These are phyloP conservation scores for Aphelinus atriplicis DNA, from an alignment of 1,140 invertebrate genomes.

Conservation along the genomic window DNA sequence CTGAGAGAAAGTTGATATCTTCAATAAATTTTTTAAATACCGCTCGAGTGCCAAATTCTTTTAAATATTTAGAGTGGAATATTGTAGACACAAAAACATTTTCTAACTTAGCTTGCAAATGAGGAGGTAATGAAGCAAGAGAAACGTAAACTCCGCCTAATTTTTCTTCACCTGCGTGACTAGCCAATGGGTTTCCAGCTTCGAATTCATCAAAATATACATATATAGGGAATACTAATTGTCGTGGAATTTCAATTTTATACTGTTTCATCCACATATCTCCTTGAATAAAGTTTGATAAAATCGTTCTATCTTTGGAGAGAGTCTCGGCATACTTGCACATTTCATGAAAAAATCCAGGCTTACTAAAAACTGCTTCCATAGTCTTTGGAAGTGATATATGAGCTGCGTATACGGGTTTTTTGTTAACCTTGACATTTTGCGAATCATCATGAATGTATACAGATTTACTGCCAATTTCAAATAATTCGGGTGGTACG, in stretches of 20 bases:
- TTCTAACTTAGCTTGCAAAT: conserved; percentile 19
- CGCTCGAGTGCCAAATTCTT: conserved; percentile 26
- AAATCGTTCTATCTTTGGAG: conserved; percentile 10
- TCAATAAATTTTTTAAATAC: conserved; percentile 26
- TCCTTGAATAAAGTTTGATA: conserved; percentile 4
- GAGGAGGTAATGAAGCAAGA: conserved; percentile 22
- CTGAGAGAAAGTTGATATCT: conserved; percentile 22
- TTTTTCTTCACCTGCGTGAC: conserved; percentile 45
- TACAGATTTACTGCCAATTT: not conserved
- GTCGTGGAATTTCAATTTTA: conserved; percentile 12
- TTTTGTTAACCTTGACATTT: conserved; percentile 16
- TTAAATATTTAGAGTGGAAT: conserved; percentile 38
- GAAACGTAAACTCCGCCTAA: conserved; percentile 41
- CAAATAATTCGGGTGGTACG: not conserved
- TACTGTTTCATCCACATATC: conserved; percentile 28
- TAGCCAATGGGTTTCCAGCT: conserved; percentile 36
- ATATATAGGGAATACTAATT: conserved; percentile 36
- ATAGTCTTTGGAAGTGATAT: conserved; percentile 33
- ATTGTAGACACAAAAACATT: conserved; percentile 28
- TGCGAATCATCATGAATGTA: not conserved
- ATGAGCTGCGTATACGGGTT: conserved; percentile 32
- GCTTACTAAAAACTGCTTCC: conserved; percentile 16
- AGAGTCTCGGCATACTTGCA: not conserved
- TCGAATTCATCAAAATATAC: conserved; percentile 43
- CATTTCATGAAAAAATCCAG: not conserved